Percentiles rank a stretch among this genome's conserved stretches.
Conservation (phyloP, 2,888 invertebrate genomes). For the Diplazon laetatorius region DNA sequence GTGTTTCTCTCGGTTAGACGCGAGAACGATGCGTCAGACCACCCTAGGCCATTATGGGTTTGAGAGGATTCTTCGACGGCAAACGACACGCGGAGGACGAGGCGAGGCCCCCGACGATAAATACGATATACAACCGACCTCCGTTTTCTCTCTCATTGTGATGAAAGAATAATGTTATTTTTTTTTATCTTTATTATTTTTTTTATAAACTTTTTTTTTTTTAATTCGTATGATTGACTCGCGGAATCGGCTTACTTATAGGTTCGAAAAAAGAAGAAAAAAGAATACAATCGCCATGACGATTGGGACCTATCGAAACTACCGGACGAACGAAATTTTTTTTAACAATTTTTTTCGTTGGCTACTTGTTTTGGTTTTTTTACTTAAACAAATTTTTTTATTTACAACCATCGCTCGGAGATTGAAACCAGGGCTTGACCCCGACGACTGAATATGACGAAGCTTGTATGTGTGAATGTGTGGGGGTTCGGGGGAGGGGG, state of each 20-base stretch:
- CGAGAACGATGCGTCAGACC: constrained; percentile 40
- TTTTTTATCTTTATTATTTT: constrained; percentile 11
- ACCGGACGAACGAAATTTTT: no score
- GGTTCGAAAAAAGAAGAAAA: no score
- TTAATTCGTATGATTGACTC: no score
- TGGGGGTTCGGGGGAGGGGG: no score
- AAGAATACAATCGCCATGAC: no score
- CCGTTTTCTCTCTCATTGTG: constrained; percentile 10
- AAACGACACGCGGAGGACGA: constrained; percentile 44
- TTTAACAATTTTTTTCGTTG: no score
- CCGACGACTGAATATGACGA: not conserved
- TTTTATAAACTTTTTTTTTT: no score
- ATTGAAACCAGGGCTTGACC: constrained; percentile 3
- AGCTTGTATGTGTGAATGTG: no score
- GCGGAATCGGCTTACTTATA: no score
- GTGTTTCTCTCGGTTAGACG: constrained; percentile 32
- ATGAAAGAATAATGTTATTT: constrained; percentile 7
- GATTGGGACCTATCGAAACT: not conserved
- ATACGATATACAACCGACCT: not conserved
- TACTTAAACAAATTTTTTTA: not conserved
- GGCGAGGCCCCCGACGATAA: constrained; percentile 35
- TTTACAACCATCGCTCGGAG: not conserved
- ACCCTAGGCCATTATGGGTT: constrained; percentile 15
- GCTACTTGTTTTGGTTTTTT: not conserved
- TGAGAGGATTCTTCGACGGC: constrained; percentile 53